These are phyloP conservation scores for Acleris emargana DNA, from an alignment of 2,888 invertebrate genomes.

Conservation along the genomic window DNA sequence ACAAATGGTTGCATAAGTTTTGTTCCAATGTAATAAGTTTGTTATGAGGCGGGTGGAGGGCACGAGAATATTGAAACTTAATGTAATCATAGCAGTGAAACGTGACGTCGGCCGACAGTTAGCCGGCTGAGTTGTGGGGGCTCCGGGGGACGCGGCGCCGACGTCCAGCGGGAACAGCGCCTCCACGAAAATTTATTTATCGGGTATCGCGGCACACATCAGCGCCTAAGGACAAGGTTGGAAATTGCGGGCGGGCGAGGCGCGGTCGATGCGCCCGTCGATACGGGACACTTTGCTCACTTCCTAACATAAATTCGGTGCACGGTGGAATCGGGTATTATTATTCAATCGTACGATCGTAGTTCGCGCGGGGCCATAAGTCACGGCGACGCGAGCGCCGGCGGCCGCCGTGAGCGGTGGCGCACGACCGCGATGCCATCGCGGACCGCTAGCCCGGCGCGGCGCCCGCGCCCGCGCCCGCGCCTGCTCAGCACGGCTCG, in stretches of 20 bases:
- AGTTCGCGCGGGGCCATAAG: slow-evolving; percentile 81
- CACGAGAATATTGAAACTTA: slow-evolving; percentile 62
- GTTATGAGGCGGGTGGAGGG: slow-evolving; percentile 42
- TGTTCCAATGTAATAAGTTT: slow-evolving; percentile 36
- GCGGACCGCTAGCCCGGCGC: slow-evolving; percentile 63
- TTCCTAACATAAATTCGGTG: slow-evolving; percentile 83
- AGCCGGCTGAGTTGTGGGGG: slow-evolving; percentile 53
- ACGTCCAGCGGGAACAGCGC: slow-evolving; percentile 55
- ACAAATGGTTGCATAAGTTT: slow-evolving; percentile 41
- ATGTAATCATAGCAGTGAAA: slow-evolving; percentile 60
- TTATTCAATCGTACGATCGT: slow-evolving; percentile 83
- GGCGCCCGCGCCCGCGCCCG: slow-evolving; percentile 42
- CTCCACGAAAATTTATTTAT: slow-evolving; percentile 69
- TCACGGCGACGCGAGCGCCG: slow-evolving; percentile 81
- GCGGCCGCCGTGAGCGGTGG: slow-evolving; percentile 80
- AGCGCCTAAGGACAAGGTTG: slow-evolving; percentile 65
- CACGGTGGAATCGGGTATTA: slow-evolving; percentile 80
- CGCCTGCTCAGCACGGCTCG: slow-evolving; percentile 35
- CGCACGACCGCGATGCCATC: slow-evolving; percentile 81
- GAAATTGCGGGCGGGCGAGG: slow-evolving; percentile 65
- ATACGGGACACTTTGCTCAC: slow-evolving; percentile 77
- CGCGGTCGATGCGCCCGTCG: slow-evolving; percentile 67
- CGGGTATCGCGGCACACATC: slow-evolving; percentile 64
- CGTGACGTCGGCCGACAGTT: slow-evolving; percentile 64
- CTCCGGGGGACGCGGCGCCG: slow-evolving; percentile 43